A percentile compares a stretch with the other conserved stretches of the same genome.
Evolutionary conservation across 2,888 invertebrate species (phyloP).

Genomic region (Chymomyza caudatula): DNA sequence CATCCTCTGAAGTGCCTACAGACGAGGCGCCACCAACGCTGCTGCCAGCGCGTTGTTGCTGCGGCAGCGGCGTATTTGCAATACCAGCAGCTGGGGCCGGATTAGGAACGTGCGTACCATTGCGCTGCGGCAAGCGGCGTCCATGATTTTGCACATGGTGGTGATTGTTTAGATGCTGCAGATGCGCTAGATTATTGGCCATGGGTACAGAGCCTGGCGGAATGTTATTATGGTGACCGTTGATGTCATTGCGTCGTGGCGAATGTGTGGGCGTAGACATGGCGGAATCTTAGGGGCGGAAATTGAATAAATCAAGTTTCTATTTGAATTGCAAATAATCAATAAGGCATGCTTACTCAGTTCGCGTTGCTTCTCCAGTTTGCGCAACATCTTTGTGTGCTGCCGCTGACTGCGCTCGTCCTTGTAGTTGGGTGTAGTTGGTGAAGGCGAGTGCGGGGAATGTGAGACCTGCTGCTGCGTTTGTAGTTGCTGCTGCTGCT

Average conservation of each 20-base stretch:
- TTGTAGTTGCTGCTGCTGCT: constrained; percentile 70
- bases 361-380: constrained; percentile 84
- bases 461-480: constrained; percentile 78
- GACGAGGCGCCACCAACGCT: constrained; percentile 78
- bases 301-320: background rate
- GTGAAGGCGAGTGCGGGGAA: constrained; percentile 84
- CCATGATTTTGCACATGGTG: constrained; percentile 42
- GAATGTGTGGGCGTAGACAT: constrained; percentile 81
- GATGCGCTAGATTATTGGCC: constrained; percentile 29
- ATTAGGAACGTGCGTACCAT: constrained; percentile 33
- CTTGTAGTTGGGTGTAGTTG: constrained; percentile 85
- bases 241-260: constrained; percentile 84
- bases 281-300: constrained; percentile 60
- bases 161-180: constrained; percentile 47
- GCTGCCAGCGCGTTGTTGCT: constrained; percentile 42
- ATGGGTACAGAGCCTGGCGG: constrained; percentile 29
- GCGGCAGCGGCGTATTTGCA: constrained; percentile 9
- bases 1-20: constrained; percentile 88
- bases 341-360: constrained; percentile 78
- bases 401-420: constrained; percentile 89
- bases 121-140: constrained; percentile 51
- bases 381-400: constrained; percentile 86
- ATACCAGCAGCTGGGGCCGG: background rate
- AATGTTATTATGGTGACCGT: constrained; percentile 77
- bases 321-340: background rate